Conservation (phyloP, 2,888 invertebrate species). For the Zaprionus lineosus region DNA sequence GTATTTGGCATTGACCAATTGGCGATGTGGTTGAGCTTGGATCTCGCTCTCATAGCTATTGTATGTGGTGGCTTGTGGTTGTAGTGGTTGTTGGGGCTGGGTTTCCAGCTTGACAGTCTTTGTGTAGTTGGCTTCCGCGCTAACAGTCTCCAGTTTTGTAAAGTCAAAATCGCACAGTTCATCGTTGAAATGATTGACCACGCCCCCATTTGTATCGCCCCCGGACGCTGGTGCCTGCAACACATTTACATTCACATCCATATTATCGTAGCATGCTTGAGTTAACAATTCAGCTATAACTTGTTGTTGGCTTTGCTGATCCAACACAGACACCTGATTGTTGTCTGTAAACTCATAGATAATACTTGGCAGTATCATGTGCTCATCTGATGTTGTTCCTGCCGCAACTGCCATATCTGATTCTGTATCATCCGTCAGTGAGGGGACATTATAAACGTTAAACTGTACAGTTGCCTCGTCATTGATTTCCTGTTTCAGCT, state of each 20-base stretch:
- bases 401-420: conserved; percentile 5
- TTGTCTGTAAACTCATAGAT: conserved; percentile 78
- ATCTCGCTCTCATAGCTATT: conserved; percentile 25
- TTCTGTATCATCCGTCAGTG: conserved; percentile 69
- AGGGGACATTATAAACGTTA: conserved; percentile 75
- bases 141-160: conserved; percentile 73
- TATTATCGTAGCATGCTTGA: conserved; percentile 73
- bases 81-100: conserved; percentile 39
- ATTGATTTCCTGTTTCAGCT: conserved; percentile 43
- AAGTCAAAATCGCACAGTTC: conserved; percentile 70
- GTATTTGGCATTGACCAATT: conserved; percentile 64
- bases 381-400: conserved; percentile 47
- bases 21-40: conserved; percentile 42
- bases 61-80: conserved; percentile 31
- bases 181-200: conserved; percentile 42
- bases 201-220: conserved; percentile 5
- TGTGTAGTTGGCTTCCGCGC: conserved; percentile 55
- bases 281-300: conserved; percentile 77
- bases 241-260: conserved; percentile 57
- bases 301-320: conserved; percentile 78
- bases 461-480: conserved; percentile 59
- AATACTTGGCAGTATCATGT: conserved; percentile 68
- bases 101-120: conserved; percentile 74
- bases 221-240: conserved; percentile 36
- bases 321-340: conserved; percentile 73